Base-by-base conservation (phyloP, 2,888 invertebrate genomes). In the Papilio elwesi region DNA sequence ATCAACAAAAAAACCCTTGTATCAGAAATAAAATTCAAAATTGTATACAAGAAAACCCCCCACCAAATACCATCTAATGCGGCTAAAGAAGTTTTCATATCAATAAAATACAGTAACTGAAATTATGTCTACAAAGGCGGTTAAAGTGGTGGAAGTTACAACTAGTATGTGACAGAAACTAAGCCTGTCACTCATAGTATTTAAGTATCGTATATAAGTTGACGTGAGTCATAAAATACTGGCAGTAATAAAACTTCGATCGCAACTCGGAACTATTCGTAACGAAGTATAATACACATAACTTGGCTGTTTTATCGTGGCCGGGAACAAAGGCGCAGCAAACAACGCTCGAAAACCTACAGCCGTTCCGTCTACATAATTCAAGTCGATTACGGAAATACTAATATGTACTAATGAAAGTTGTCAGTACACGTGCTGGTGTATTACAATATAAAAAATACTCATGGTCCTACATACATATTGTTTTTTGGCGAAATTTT, bases 231-330 rank as follows among this genome's bases (percentile, higher is more conserved):
- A 86, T 85, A 85, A 82, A 83, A 80, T 74, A 59, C 64, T 43
- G 16, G 79, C 76, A 79, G 81, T 75, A 79, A 78, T 77, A 73
- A 80, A 80, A 83, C 82, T 79, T 80, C 80, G 77, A 82, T 78
- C 78, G 77, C 80, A 80, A 82, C 83, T 85, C 77, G 78, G 83
- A 83, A 85, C 83, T 83, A 84, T 84, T 85, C 81, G 80, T 83
- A 80, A 81, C 83, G 76, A 82, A 83, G 85, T 85, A 57, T 57
- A 82, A 83, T 82, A 82, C 80, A 83, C 82, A 85, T 85, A 86
- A 85, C 85, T 84, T 82, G 79, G 75, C 74, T 81, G 80, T 85
- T 85, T 87, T 85, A 87, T 81, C 81, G 81, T 76, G 76, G 78
- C 73, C 70, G 68, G 77, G 78, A 85, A 84, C 81, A 85, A 84